phyloP scores from a whole-genome alignment of 30 jellyfish, hydroid and myxozoan genomes.

The Hydractinia echinata region DNA sequence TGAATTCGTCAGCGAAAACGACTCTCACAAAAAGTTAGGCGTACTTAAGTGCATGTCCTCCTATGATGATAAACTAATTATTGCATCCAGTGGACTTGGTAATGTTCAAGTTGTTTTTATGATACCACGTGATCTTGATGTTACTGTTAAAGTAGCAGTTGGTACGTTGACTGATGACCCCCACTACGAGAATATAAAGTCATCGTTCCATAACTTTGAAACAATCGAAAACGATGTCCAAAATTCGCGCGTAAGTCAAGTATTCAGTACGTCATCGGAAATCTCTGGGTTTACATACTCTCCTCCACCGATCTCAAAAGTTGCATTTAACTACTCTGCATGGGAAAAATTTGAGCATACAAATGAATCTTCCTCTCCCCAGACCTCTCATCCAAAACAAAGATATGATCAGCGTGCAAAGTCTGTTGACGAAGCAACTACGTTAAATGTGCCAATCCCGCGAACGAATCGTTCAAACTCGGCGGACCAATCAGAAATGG shows the following conservation, averaged over 20 bases:
- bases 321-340: background rate
- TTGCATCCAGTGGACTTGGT: conserved; percentile 75
- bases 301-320: conserved; percentile 18
- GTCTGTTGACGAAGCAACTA: background rate
- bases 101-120: conserved; percentile 63
- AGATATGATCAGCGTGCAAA: background rate
- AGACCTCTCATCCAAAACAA: background rate
- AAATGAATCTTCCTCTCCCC: background rate
- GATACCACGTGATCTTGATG: conserved; percentile 59
- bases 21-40: conserved; percentile 31
- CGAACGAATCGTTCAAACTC: background rate
- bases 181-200: conserved; percentile 52
- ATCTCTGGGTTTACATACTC: conserved; percentile 54
- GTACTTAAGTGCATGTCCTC: conserved; percentile 39
- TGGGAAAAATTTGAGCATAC: conserved; percentile 22
- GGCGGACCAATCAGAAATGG: background rate
- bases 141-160: conserved; percentile 67
- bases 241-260: conserved; percentile 40
- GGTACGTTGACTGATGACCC: conserved; percentile 71
- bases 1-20: conserved; percentile 37
- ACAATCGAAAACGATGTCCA: conserved; percentile 42
- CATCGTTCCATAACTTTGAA: conserved; percentile 54
- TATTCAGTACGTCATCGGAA: conserved; percentile 37
- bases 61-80: conserved; percentile 48
- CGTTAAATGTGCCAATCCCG: background rate